Percentiles rank a stretch among this genome's conserved stretches.
These are phyloP conservation scores for Pseudopipra pipra DNA, from an alignment of 2,113 vertebrate genomes.

Conservation along the genomic window DNA sequence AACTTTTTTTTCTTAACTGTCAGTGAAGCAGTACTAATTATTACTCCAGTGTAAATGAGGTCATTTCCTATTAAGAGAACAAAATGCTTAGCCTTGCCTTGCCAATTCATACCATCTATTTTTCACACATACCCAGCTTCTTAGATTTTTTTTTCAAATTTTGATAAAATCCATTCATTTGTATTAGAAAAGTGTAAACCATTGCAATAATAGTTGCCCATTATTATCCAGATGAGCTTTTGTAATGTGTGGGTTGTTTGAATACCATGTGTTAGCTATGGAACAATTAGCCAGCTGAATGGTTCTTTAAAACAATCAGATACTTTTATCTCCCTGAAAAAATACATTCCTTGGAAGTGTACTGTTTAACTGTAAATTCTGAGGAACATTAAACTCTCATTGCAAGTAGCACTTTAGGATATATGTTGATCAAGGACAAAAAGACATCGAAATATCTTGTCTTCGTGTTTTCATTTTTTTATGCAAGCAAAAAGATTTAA, in stretches of 20 bases:
- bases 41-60: conserved; percentile 89
- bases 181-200: conserved; percentile 88
- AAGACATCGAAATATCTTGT: conserved; percentile 78
- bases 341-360: conserved; percentile 81
- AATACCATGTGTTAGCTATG: conserved; percentile 87
- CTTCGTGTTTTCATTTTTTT: conserved; percentile 81
- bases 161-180: conserved; percentile 89
- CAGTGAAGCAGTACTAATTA: conserved; percentile 90
- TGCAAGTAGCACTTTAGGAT: conserved; percentile 75
- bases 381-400: conserved; percentile 59
- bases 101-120: conserved; percentile 88
- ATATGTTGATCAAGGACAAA: conserved; percentile 92
- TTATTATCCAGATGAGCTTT: conserved; percentile 89
- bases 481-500: conserved; percentile 82
- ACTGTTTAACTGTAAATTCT: conserved; percentile 77
- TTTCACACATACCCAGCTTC: conserved; percentile 86
- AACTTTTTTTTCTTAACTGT: conserved; percentile 88
- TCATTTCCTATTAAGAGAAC: conserved; percentile 90
- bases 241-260: conserved; percentile 86
- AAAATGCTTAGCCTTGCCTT: conserved; percentile 84
- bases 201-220: conserved; percentile 83
- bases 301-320: conserved; percentile 89
- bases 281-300: conserved; percentile 90
- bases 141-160: conserved; percentile 80
- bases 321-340: conserved; percentile 84